A percentile compares a stretch with the other conserved stretches of the same genome.
These are phyloP conservation scores for Tupaia chinensis DNA, from an alignment of 2,113 vertebrate genomes.

Conservation along the genomic window DNA sequence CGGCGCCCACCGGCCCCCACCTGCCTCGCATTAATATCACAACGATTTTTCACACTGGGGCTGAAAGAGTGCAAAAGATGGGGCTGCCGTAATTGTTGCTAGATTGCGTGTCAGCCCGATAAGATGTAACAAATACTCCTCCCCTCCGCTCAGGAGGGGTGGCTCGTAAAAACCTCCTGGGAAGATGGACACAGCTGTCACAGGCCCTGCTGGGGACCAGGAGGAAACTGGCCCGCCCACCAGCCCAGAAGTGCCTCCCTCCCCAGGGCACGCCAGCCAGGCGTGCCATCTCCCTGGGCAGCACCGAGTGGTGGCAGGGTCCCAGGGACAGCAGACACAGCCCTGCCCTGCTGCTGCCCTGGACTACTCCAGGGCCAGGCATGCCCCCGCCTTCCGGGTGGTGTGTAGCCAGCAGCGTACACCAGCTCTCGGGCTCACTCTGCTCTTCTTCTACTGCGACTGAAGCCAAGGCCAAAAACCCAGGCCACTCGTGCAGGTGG, in stretches of 20 bases:
- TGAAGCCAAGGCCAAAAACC: no score
- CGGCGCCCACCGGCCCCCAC: conserved; percentile 70
- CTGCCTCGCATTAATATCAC: conserved; percentile 85
- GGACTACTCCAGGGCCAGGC: no score
- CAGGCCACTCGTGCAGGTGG: no score
- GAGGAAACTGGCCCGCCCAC: conserved; percentile 76
- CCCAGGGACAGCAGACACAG: no score
- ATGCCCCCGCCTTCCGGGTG: no score
- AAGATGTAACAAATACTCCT: conserved; percentile 93
- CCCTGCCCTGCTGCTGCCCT: no score
- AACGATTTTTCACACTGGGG: conserved; percentile 87
- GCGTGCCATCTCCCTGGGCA: neutral
- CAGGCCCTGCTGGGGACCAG: conserved; percentile 82
- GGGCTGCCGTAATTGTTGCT: conserved; percentile 92
- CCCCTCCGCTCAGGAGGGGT: conserved; percentile 83
- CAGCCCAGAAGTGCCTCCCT: conserved; percentile 75
- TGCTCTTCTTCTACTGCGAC: no score
- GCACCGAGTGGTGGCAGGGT: neutral
- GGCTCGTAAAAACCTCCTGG: conserved; percentile 89
- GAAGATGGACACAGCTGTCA: conserved; percentile 89
- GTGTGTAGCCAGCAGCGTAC: no score
- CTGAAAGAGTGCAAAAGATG: conserved; percentile 90
- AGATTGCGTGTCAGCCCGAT: conserved; percentile 93
- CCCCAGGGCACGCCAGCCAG: neutral
- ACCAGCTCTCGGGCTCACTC: no score